phyloP scores from a whole-genome alignment of 2,797 vertebrate genomes.

The Acanthornis magna region DNA sequence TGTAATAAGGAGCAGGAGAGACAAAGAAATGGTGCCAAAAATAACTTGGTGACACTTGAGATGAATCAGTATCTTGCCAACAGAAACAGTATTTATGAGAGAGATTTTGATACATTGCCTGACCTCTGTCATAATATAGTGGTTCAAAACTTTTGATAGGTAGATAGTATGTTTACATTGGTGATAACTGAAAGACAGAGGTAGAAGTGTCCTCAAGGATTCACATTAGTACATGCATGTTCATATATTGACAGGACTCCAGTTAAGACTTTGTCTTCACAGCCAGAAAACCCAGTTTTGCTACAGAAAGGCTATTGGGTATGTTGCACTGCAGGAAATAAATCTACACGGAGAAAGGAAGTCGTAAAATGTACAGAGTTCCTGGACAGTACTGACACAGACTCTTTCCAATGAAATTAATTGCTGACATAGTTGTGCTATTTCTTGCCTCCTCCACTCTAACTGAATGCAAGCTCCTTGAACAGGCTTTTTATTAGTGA shows the following conservation, averaged over 20 bases:
- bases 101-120: not conserved
- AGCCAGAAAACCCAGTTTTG: not conserved
- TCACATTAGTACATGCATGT: not conserved
- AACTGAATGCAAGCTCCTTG: constrained; percentile 5
- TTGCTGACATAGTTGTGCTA: constrained; percentile 19
- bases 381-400: not conserved
- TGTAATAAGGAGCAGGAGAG: not conserved
- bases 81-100: not conserved
- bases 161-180: not conserved
- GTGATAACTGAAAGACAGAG: not conserved
- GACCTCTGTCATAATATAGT: not conserved
- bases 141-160: not conserved
- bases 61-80: not conserved
- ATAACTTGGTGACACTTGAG: not conserved
- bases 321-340: not conserved
- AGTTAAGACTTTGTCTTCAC: not conserved
- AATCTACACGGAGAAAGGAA: not conserved
- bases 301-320: not conserved
- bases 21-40: not conserved
- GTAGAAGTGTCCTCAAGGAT: not conserved
- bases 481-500: constrained; percentile 18
- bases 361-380: not conserved
- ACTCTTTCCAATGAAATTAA: constrained; percentile 29
- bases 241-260: not conserved
- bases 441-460: constrained; percentile 17